These are phyloP conservation scores for Thunnus thynnus DNA, from an alignment of 2,113 vertebrate species.

Conservation along the genomic window DNA sequence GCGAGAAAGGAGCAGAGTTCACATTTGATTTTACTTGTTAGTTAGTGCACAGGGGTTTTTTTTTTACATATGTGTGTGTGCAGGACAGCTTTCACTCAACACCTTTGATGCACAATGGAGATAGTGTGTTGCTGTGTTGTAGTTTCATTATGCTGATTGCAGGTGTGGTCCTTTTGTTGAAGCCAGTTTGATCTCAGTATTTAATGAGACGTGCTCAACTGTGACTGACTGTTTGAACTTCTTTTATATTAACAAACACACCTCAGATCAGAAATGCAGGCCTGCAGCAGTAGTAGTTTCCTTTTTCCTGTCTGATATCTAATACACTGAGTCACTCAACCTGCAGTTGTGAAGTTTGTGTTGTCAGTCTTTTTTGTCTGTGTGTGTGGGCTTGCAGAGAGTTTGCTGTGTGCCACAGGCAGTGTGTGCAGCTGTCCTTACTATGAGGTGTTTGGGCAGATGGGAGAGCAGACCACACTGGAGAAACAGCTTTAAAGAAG, in stretches of 20 bases:
- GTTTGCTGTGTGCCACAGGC: slow-evolving; percentile 21
- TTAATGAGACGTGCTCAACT: slow-evolving; percentile 30
- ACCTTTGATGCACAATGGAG: slow-evolving; percentile 12
- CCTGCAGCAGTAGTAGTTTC: slow-evolving; percentile 34
- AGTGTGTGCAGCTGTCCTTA: slow-evolving; percentile 52
- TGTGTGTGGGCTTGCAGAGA: slow-evolving; percentile 22
- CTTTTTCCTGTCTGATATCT: slow-evolving; percentile 8
- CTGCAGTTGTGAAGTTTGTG: neutral
- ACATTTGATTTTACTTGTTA: neutral
- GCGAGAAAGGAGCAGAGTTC: neutral
- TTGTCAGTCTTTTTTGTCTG: slow-evolving; percentile 20
- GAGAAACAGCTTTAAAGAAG: slow-evolving; percentile 34
- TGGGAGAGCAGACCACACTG: slow-evolving; percentile 33
- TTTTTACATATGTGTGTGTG: neutral
- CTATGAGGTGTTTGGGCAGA: slow-evolving; percentile 36
- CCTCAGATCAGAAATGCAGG: slow-evolving; percentile 15
- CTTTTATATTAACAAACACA: slow-evolving; percentile 42
- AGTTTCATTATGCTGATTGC: slow-evolving; percentile 20
- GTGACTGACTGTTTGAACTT: slow-evolving; percentile 23
- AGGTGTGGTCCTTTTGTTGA: slow-evolving; percentile 43
- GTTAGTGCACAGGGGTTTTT: too few relatives aligned
- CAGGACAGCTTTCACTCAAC: neutral
- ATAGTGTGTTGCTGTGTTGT: neutral
- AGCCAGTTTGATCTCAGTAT: slow-evolving; percentile 37
- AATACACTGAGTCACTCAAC: slow-evolving; percentile 8